Percentiles rank a stretch among this genome's conserved stretches.
These are phyloP conservation scores for Luehdorfia chinensis DNA, from an alignment of 1,140 invertebrate genomes.

Conservation along the genomic window DNA sequence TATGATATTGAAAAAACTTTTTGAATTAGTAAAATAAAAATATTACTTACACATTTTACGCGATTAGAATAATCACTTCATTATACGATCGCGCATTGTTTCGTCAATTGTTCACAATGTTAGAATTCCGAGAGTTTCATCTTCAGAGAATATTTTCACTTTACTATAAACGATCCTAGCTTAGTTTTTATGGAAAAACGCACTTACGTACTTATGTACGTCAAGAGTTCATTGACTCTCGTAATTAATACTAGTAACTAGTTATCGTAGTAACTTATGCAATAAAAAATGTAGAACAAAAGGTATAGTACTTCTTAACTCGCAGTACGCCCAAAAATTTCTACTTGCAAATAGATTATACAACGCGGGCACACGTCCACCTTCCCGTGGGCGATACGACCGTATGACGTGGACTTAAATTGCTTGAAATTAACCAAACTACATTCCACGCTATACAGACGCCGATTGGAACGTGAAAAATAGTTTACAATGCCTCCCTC, in stretches of 20 bases:
- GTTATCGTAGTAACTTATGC: conserved; percentile 16
- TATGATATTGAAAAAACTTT: background rate
- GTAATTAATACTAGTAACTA: conserved; percentile 19
- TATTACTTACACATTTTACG: conserved; percentile 15
- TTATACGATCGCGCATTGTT: conserved; percentile 1
- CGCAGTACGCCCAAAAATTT: conserved; percentile 42
- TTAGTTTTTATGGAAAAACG: too few species aligned
- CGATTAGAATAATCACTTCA: background rate
- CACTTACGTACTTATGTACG: conserved; percentile 9
- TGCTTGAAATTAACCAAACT: conserved; percentile 41
- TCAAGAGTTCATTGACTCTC: conserved; percentile 26
- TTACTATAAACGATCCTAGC: too few species aligned
- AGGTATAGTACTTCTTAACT: conserved; percentile 23
- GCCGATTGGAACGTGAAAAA: conserved; percentile 18
- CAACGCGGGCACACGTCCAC: conserved; percentile 49
- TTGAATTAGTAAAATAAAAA: too few species aligned
- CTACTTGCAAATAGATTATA: conserved; percentile 30
- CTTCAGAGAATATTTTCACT: background rate
- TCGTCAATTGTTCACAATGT: background rate
- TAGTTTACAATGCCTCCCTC: conserved; percentile 41
- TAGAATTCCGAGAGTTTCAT: background rate
- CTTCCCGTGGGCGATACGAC: conserved; percentile 53
- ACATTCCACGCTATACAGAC: conserved; percentile 23
- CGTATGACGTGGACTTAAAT: conserved; percentile 57
- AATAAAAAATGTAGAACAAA: conserved; percentile 23